Evolutionary conservation across 2,888 invertebrate species (phyloP).

Genomic region (Andrena hattorfiana): DNA sequence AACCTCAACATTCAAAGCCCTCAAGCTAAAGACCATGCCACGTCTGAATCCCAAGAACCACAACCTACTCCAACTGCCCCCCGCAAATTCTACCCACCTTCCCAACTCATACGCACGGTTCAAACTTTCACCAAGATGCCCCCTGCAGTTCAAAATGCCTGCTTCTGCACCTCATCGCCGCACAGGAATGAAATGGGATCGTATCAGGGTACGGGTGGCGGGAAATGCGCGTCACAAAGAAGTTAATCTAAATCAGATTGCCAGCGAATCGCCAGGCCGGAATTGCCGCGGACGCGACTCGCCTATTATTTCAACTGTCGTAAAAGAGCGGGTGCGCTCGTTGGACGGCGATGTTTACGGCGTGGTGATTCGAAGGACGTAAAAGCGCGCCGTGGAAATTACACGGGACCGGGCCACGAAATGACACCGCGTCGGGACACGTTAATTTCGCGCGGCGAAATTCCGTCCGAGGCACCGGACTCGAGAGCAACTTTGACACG

Average conservation of each 20-base stretch:
- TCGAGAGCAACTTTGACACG: conserved; percentile 54
- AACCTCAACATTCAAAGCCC: too few species aligned
- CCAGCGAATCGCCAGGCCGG: conserved; percentile 14
- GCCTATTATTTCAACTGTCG: conserved; percentile 46
- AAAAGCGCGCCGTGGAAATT: conserved; percentile 53
- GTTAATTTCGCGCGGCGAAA: conserved; percentile 65
- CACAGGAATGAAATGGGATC: too few species aligned
- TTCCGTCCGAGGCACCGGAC: conserved; percentile 46
- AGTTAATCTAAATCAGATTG: conserved; percentile 43
- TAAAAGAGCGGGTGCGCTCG: conserved; percentile 34
- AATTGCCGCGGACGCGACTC: conserved; percentile 28
- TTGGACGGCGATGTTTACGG: conserved; percentile 38
- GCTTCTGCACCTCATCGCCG: too few species aligned
- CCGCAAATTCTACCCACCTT: too few species aligned
- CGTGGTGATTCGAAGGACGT: conserved; percentile 33
- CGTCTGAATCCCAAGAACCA: too few species aligned
- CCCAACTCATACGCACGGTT: too few species aligned
- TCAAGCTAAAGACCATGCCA: too few species aligned
- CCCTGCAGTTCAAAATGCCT: too few species aligned
- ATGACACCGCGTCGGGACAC: conserved; percentile 54
- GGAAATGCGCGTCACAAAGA: not conserved
- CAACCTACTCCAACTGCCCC: too few species aligned
- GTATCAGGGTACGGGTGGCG: too few species aligned
- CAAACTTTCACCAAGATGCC: too few species aligned
- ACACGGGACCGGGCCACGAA: conserved; percentile 44